phyloP scores from a whole-genome alignment of 2,113 vertebrate genomes.

The Notarius quadriscutis region DNA sequence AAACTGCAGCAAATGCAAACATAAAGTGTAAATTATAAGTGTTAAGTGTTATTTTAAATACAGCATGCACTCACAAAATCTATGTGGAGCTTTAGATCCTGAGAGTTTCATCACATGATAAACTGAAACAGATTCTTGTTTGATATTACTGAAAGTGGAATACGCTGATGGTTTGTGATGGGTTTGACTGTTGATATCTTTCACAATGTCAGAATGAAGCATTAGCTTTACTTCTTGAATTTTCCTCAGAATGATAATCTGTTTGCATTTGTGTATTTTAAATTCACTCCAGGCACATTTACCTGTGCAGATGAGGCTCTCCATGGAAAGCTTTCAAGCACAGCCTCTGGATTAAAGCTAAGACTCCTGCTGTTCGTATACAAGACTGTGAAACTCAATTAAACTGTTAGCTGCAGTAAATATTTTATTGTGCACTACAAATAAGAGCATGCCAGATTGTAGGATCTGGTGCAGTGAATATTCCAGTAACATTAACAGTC shows the following conservation, averaged over 20 bases:
- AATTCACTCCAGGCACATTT: slow-evolving; percentile 47
- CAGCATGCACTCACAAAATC: not conserved
- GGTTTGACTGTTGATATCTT: not conserved
- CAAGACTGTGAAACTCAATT: not conserved
- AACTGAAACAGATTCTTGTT: not conserved
- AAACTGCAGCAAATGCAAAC: not conserved
- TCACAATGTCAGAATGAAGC: not conserved
- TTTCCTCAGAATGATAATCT: slow-evolving; percentile 9
- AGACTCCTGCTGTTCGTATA: not conserved
- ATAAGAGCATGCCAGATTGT: not conserved
- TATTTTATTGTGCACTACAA: slow-evolving; percentile 7
- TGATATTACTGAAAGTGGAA: not conserved
- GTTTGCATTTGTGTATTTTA: not conserved
- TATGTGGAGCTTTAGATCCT: not conserved
- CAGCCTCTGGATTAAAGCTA: slow-evolving; percentile 39
- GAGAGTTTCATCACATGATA: not conserved
- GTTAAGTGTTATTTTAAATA: not conserved
- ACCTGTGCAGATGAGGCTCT: slow-evolving; percentile 59
- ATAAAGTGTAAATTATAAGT: not conserved
- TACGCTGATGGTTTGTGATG: not conserved
- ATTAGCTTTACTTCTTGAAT: not conserved
- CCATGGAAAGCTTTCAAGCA: slow-evolving; percentile 52
- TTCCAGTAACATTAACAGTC: not conserved
- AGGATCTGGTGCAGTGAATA: not conserved
- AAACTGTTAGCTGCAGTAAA: slow-evolving; percentile 7